phyloP scores from a whole-genome alignment of 1,140 invertebrate species.

The Aphelenchoides fujianensis region DNA sequence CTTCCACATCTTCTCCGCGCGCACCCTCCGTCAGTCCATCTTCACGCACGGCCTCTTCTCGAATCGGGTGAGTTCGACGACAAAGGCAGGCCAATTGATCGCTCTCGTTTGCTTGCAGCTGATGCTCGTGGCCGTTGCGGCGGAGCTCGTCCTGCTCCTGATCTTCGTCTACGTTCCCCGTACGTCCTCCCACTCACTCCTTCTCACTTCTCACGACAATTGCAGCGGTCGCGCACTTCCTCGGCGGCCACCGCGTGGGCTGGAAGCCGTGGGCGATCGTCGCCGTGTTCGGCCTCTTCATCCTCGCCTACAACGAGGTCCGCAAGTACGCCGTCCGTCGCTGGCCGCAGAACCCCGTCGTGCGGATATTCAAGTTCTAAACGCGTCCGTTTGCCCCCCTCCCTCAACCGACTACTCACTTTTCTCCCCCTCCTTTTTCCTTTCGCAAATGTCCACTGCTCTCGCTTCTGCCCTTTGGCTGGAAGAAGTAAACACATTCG shows the following conservation, averaged over 20 bases:
- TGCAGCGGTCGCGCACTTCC: constrained; percentile 37
- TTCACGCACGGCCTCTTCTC: constrained; percentile 43
- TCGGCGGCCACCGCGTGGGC: constrained; percentile 40
- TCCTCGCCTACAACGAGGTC: constrained; percentile 41
- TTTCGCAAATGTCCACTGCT: too few relatives aligned
- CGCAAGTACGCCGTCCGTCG: constrained; percentile 38
- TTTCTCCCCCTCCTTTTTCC: too few relatives aligned
- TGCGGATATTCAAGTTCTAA: constrained; percentile 26
- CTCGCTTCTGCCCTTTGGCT: too few relatives aligned
- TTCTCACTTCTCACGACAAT: too few relatives aligned
- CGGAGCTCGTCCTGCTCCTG: constrained; percentile 34
- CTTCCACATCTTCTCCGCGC: constrained; percentile 44
- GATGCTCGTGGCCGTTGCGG: constrained; percentile 31
- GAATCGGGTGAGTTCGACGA: not conserved
- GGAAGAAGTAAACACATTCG: too few relatives aligned
- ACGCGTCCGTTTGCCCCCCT: too few relatives aligned
- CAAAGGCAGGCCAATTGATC: too few relatives aligned
- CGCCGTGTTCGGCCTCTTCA: constrained; percentile 37
- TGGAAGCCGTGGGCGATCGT: constrained; percentile 46
- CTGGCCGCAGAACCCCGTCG: constrained; percentile 17
- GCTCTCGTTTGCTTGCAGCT: too few relatives aligned
- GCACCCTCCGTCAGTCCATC: constrained; percentile 38
- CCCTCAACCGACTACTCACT: too few relatives aligned
- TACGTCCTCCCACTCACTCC: constrained; percentile 14
- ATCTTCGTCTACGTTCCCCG: constrained; percentile 43